These are phyloP conservation scores for Neuroscelio doddi DNA, from an alignment of 2,888 invertebrate species.

Conservation along the genomic window DNA sequence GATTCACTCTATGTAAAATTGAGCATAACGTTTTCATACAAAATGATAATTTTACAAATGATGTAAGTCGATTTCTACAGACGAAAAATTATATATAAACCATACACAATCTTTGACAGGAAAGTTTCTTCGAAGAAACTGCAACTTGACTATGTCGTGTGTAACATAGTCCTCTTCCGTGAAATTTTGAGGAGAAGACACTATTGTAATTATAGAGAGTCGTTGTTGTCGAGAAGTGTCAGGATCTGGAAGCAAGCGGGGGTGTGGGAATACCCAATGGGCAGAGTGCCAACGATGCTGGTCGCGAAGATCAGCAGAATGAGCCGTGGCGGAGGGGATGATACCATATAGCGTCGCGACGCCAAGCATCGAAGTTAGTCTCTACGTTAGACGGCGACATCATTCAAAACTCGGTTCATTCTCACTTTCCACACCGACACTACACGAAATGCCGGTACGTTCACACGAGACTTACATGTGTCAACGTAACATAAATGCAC, in stretches of 20 bases:
- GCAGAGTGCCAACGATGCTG: constrained; percentile 62
- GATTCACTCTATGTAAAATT: no score
- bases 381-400: constrained; percentile 59
- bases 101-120: no score
- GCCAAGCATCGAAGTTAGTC: constrained; percentile 68
- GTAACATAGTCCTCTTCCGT: no score
- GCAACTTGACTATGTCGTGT: no score
- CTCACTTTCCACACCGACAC: constrained; percentile 41
- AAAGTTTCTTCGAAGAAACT: no score
- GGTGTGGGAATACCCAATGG: constrained; percentile 67
- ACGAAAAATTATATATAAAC: no score
- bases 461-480: not conserved
- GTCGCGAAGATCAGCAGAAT: constrained; percentile 54
- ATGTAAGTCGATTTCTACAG: no score
- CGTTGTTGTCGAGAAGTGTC: constrained; percentile 47
- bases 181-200: no score
- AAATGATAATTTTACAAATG: no score
- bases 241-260: constrained; percentile 58
- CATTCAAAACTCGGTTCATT: constrained; percentile 57
- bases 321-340: constrained; percentile 66
- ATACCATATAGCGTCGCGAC: constrained; percentile 75
- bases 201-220: constrained; percentile 28
- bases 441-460: constrained; percentile 67
- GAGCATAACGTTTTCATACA: no score
- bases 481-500: no score